Percentiles rank a stretch among this genome's conserved stretches.
Conservation (phyloP, 92 coral and sea anemone genomes). For the Heteractis magnifica region DNA sequence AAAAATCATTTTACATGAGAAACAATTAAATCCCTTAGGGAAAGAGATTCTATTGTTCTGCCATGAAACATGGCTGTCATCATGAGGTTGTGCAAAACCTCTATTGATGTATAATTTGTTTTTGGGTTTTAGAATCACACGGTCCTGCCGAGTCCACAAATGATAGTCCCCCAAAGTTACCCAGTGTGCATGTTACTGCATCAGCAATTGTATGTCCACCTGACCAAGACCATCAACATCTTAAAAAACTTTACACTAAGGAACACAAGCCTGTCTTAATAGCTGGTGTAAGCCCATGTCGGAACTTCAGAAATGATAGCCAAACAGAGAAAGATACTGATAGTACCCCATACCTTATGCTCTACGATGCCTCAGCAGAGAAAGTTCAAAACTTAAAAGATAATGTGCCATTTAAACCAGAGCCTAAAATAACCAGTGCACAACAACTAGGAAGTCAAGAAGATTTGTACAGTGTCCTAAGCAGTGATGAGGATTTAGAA, state of each 20-base stretch:
- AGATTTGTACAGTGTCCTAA: conserved; percentile 42
- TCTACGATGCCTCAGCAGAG: conserved; percentile 63
- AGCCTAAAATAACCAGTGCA: conserved; percentile 24
- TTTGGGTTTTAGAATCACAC: conserved; percentile 1
- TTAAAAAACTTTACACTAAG: conserved; percentile 31
- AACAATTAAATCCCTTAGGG: too few relatives aligned
- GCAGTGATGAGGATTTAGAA: conserved; percentile 53
- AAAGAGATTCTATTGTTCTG: too few relatives aligned
- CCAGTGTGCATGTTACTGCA: conserved; percentile 29
- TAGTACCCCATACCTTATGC: conserved; percentile 46
- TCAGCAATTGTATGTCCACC: conserved; percentile 34
- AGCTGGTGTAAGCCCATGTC: conserved; percentile 43
- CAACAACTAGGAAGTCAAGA: conserved; percentile 44
- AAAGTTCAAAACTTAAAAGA: conserved; percentile 17
- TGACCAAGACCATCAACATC: conserved; percentile 49
- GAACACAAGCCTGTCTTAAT: conserved; percentile 68
- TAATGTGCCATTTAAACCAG: conserved; percentile 25
- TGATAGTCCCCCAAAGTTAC: not conserved
- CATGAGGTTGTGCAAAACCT: not conserved
- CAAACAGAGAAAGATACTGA: not conserved
- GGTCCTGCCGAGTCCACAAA: not conserved
- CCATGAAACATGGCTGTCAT: too few relatives aligned
- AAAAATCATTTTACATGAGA: too few relatives aligned
- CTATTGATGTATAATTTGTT: not conserved
- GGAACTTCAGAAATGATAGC: conserved; percentile 1